Percentiles rank a stretch among this genome's conserved stretches.
These are phyloP conservation scores for Hypomecis atomaria DNA, from an alignment of 2,888 invertebrate genomes.

Conservation along the genomic window DNA sequence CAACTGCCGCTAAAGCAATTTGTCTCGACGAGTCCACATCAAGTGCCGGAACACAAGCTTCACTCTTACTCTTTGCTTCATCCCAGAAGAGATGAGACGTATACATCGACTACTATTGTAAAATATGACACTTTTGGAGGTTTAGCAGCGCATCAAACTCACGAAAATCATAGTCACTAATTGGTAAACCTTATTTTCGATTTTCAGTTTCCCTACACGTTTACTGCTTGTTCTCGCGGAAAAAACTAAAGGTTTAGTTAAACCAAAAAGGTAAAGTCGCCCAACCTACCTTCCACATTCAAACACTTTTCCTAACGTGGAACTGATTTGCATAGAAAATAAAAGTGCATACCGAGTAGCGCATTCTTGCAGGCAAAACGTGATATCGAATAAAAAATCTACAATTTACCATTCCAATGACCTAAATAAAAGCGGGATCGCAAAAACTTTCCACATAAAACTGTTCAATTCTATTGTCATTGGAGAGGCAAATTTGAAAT, in stretches of 20 bases:
- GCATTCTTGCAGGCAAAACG: conserved; percentile 39
- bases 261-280: conserved; percentile 1
- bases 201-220: no score
- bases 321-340: conserved; percentile 29
- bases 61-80: conserved; percentile 15
- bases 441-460: conserved; percentile 68
- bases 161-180: no score
- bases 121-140: no score
- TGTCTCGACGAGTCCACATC: conserved; percentile 41
- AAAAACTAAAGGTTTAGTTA: no score
- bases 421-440: conserved; percentile 58
- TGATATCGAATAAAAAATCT: conserved; percentile 43
- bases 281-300: background rate
- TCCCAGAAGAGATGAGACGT: no score
- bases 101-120: no score
- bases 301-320: conserved; percentile 13
- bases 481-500: conserved; percentile 75
- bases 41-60: conserved; percentile 19
- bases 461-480: conserved; percentile 69
- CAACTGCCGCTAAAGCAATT: conserved; percentile 54
- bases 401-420: conserved; percentile 57
- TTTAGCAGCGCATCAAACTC: no score
- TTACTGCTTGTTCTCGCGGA: no score
- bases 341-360: conserved; percentile 30
- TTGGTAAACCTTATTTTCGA: no score